Evolutionary conservation across 2,888 invertebrate genomes (phyloP).

Genomic region (Athripsodes cinereus): DNA sequence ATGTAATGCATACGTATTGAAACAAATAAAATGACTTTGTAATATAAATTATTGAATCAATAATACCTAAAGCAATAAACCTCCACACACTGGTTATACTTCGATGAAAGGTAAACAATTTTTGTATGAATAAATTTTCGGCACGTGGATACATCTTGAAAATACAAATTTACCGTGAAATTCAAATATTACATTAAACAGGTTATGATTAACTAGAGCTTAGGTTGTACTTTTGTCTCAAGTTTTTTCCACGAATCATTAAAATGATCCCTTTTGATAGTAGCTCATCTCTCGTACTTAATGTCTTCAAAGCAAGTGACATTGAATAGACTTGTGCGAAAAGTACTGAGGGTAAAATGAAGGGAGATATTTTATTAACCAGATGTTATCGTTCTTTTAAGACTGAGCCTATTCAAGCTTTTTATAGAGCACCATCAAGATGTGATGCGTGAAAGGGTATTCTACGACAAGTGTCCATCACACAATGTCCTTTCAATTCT

Average conservation of each 20-base stretch:
- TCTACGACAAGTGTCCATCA: not conserved
- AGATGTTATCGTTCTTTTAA: constrained; percentile 1
- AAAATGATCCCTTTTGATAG: not conserved
- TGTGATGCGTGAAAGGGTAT: not conserved
- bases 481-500: not conserved
- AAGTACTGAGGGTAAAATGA: not conserved
- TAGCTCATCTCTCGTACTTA: not conserved
- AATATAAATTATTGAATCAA: too few relatives aligned
- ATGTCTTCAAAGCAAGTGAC: not conserved
- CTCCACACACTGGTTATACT: too few relatives aligned
- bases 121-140: too few relatives aligned
- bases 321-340: not conserved
- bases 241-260: not conserved
- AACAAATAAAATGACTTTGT: too few relatives aligned
- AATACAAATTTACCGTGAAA: too few relatives aligned
- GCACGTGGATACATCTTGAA: too few relatives aligned
- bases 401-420: not conserved
- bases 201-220: too few relatives aligned
- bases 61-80: too few relatives aligned
- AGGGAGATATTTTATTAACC: constrained; percentile 2
- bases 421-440: not conserved
- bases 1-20: too few relatives aligned
- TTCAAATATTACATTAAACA: too few relatives aligned
- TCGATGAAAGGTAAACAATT: too few relatives aligned
- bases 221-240: too few relatives aligned